Percentiles rank a stretch among this genome's conserved stretches.
phyloP scores from a whole-genome alignment of 2,888 invertebrate genomes.

The Agonopterix alstromeriana region DNA sequence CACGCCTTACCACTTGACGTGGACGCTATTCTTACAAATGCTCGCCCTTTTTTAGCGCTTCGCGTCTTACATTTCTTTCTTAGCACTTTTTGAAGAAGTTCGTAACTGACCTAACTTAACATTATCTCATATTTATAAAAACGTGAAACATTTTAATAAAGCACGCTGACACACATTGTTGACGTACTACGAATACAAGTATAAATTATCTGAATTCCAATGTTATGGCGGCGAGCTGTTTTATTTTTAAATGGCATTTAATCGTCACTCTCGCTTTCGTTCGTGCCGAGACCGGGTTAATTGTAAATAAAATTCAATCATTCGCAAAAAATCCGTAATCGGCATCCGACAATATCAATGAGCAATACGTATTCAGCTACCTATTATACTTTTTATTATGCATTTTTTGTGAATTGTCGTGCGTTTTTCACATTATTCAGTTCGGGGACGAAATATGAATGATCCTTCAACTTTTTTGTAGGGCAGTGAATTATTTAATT shows the following conservation, averaged over 20 bases:
- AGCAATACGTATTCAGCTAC: slow-evolving; percentile 43
- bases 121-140: not conserved
- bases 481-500: no score
- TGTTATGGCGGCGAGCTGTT: slow-evolving; percentile 62
- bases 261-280: slow-evolving; percentile 71
- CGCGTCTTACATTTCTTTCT: no score
- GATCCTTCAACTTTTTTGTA: no score
- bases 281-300: slow-evolving; percentile 63
- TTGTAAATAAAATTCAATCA: slow-evolving; percentile 77
- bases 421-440: not conserved
- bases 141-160: not conserved
- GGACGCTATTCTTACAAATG: no score
- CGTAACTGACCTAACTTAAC: no score
- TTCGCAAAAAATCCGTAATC: slow-evolving; percentile 73
- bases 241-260: slow-evolving; percentile 75
- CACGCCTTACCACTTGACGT: slow-evolving; percentile 32
- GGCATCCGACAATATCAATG: slow-evolving; percentile 63
- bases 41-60: no score
- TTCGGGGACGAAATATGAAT: no score
- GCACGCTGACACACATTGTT: slow-evolving; percentile 13
- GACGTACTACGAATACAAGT: slow-evolving; percentile 19
- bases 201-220: slow-evolving; percentile 43
- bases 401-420: not conserved
- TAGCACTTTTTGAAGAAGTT: no score
- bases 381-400: slow-evolving; percentile 16